Evolutionary conservation across 2,113 vertebrate genomes (phyloP), one percentile per base, ranked within the genome.

Genomic region (Paradoxurus hermaphroditus): DNA sequence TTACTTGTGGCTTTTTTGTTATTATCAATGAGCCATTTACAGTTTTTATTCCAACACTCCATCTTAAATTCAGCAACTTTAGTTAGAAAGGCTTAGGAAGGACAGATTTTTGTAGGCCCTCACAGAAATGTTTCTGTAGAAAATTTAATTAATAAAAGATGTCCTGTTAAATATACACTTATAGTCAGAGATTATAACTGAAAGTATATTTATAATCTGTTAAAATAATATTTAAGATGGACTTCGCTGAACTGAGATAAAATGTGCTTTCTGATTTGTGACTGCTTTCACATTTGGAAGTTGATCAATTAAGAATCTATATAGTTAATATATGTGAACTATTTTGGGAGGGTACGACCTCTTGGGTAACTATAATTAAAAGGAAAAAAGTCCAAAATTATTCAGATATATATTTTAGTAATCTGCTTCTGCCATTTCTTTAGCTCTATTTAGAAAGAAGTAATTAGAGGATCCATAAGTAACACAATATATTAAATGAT

Each of bases 361-460:
- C 16, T 82, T 82, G 7, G 5, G 44, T 27, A 67, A 65, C 15
- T 63, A 25, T 72, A 73, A 63, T 65, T 25, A 81, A 44, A 67
- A 73, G 6, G 44, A 83, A 88, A 88, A 78, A 90, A 34, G 49
- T 36, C 9, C 49, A 87, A 53, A 81, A 86, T 44, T 73, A 75
- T 34, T 93, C 83, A 93, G n/a, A 31, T 46, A 90, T 5, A 29
- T 70, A 77, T 73, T 73, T 90, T 93, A 92, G 39, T 93, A 21
- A 90, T 86, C 18, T 68, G 18, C 3, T 89, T 27, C 7, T 77
- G 9, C 7, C 46, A 67, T 59, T 81, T 59, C 14, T 72, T 86
- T n/a, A 86, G 65, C 85, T 95, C 31, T 77, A 96, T 67, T 92
- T 65, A 79, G 11, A 92, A 25, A 73, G 34, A 95, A 73, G 11